phyloP scores from a whole-genome alignment of 2,888 invertebrate species.

The Rhagonycha lutea region DNA sequence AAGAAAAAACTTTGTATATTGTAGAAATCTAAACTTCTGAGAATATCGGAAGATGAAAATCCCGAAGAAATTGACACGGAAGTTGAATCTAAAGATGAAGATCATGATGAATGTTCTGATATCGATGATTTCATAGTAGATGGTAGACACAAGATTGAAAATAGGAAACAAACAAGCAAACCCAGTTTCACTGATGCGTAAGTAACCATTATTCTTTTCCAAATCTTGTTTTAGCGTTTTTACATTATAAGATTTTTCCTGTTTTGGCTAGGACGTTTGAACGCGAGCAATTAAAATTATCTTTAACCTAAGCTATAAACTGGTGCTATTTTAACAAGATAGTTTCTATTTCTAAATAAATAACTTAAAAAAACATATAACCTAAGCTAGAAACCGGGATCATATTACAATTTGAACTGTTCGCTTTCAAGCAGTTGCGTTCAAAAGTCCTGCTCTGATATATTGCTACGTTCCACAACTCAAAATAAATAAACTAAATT shows the following conservation, averaged over 20 bases:
- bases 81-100: conserved; percentile 78
- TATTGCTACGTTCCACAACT: background rate
- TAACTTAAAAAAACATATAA: too few species aligned
- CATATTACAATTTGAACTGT: too few species aligned
- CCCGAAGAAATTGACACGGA: conserved; percentile 72
- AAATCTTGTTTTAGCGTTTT: background rate
- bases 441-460: too few species aligned
- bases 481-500: conserved; percentile 22
- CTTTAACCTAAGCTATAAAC: too few species aligned
- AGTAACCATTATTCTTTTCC: conserved; percentile 49
- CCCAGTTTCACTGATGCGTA: conserved; percentile 87
- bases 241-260: too few species aligned
- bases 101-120: conserved; percentile 81
- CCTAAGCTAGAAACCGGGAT: too few species aligned
- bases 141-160: conserved; percentile 82
- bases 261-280: too few species aligned
- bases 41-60: conserved; percentile 84
- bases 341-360: too few species aligned
- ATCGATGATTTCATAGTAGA: conserved; percentile 98
- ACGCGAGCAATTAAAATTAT: too few species aligned
- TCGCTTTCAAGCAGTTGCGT: too few species aligned
- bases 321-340: too few species aligned
- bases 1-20: conserved; percentile 10
- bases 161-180: conserved; percentile 72
- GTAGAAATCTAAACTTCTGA: conserved; percentile 85